These are phyloP conservation scores for Eilema depressum DNA, from an alignment of 2,888 invertebrate species.

Conservation along the genomic window DNA sequence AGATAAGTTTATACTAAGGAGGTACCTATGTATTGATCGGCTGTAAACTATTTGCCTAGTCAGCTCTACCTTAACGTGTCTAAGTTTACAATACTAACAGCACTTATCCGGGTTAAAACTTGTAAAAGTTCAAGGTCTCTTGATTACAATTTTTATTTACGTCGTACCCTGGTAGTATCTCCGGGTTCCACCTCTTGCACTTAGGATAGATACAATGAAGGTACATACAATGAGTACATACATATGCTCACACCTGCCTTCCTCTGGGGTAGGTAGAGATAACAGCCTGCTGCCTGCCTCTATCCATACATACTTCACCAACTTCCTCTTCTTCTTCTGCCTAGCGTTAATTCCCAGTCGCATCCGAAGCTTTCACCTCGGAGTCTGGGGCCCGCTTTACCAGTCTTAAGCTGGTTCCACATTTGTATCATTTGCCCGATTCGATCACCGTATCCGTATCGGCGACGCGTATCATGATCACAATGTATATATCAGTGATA, in stretches of 20 bases:
- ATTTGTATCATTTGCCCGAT: too few relatives aligned
- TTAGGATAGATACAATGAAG: not conserved
- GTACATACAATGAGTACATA: not conserved
- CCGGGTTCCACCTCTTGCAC: not conserved
- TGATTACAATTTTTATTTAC: slow-evolving; percentile 49
- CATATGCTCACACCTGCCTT: not conserved
- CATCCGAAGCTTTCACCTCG: too few relatives aligned
- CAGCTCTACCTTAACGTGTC: slow-evolving; percentile 19
- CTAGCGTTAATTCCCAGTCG: too few relatives aligned
- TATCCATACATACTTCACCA: too few relatives aligned
- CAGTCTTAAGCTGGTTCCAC: too few relatives aligned
- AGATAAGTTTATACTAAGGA: too few relatives aligned
- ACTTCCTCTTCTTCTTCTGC: too few relatives aligned
- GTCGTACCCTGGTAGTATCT: not conserved
- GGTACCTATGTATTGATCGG: not conserved
- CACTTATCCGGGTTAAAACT: slow-evolving; percentile 67
- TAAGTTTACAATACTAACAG: slow-evolving; percentile 48
- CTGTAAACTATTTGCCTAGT: slow-evolving; percentile 7
- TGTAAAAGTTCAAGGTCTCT: slow-evolving; percentile 53
- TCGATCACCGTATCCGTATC: too few relatives aligned
- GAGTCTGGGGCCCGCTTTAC: too few relatives aligned
- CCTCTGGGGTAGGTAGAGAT: not conserved
- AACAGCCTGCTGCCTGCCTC: too few relatives aligned
- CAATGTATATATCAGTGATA: too few relatives aligned
- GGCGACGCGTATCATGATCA: too few relatives aligned